Conservation (phyloP, 2,113 vertebrate genomes). For the Psilopsiagon aymara region DNA sequence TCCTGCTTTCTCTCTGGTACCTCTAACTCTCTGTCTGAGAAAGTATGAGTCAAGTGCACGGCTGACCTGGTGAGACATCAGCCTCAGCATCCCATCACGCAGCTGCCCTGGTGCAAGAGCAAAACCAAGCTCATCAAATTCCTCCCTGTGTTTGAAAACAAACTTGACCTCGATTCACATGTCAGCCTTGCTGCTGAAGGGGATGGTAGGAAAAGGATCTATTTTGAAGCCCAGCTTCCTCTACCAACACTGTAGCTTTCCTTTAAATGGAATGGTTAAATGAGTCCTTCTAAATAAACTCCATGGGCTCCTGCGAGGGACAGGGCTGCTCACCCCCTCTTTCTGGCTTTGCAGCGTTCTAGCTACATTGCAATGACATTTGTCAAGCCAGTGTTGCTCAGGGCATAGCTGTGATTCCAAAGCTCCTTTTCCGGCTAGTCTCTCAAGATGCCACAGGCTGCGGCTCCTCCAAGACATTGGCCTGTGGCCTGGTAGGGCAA, state of each 20-base stretch:
- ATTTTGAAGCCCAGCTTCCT: not conserved
- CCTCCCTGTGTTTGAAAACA: not conserved
- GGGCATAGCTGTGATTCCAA: not conserved
- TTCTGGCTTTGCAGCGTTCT: not conserved
- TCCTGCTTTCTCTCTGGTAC: not conserved
- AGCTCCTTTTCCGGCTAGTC: not conserved
- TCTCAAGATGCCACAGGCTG: not conserved
- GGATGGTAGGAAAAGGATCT: not conserved
- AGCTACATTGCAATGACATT: not conserved
- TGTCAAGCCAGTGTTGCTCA: not conserved
- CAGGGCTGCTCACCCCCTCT: not conserved
- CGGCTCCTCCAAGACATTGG: not conserved
- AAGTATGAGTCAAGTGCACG: not conserved
- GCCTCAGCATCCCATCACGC: accelerated
- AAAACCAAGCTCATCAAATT: not conserved
- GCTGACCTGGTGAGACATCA: not conserved
- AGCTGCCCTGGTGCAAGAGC: not conserved
- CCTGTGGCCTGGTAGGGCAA: not conserved
- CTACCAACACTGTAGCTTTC: not conserved
- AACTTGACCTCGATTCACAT: not conserved
- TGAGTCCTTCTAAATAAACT: not conserved
- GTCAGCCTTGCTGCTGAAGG: not conserved
- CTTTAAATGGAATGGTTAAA: not conserved
- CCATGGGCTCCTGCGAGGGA: not conserved
- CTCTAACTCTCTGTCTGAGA: not conserved